phyloP scores from a whole-genome alignment of 2,113 vertebrate genomes.

The Chloroceryle aenea region DNA sequence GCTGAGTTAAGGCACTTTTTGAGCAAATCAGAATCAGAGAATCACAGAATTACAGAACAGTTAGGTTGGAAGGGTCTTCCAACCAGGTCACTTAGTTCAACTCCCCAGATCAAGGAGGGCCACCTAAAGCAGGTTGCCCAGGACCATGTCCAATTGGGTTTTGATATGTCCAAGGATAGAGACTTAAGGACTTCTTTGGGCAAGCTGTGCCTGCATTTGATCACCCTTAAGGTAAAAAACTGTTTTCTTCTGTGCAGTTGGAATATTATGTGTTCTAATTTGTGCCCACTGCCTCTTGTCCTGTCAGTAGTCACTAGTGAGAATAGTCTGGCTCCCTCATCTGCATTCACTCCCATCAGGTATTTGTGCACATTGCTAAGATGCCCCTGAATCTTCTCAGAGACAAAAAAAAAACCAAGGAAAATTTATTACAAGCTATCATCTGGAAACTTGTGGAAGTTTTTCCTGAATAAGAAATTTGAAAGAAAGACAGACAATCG shows the following conservation, averaged over 20 bases:
- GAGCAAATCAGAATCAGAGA: not conserved
- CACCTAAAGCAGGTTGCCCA: not conserved
- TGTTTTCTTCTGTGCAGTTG: not conserved
- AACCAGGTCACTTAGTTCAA: too few species aligned
- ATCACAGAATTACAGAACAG: not conserved
- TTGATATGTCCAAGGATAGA: not conserved
- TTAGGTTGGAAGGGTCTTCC: too few species aligned
- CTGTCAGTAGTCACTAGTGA: not conserved
- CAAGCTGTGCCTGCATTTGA: not conserved
- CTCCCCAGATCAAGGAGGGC: too few species aligned
- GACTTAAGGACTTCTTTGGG: not conserved
- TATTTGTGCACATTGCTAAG: not conserved
- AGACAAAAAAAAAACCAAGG: not conserved
- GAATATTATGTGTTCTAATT: not conserved
- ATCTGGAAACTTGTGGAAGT: not conserved
- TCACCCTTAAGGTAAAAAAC: not conserved
- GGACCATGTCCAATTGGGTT: rapidly evolving
- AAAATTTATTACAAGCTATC: not conserved
- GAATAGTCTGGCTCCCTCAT: not conserved
- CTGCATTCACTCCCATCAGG: not conserved
- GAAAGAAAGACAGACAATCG: not conserved
- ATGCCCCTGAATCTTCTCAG: not conserved
- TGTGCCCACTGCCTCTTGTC: not conserved
- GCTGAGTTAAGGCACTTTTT: not conserved
- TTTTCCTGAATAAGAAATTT: not conserved